Evolutionary conservation across 2,888 invertebrate genomes (phyloP).

Genomic region (Chironomus tentans): DNA sequence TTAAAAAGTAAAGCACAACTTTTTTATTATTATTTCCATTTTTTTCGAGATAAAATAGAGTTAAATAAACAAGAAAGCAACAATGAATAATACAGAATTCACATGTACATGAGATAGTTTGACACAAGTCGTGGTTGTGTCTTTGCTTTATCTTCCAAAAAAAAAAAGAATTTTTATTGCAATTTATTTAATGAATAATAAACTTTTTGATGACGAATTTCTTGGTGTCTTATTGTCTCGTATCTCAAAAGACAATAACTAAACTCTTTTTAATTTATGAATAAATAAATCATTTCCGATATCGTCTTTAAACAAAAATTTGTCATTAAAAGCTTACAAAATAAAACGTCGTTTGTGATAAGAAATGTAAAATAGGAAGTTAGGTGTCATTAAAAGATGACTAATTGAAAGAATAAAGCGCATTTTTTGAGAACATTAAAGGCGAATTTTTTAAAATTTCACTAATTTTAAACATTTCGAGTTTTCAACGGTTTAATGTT

Average conservation of each 20-base stretch:
- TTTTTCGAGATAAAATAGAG: background rate
- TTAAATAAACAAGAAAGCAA: background rate
- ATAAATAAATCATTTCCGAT: background rate
- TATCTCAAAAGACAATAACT: too few relatives aligned
- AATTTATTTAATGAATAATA: constrained; percentile 1
- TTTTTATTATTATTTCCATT: background rate
- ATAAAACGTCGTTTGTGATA: background rate
- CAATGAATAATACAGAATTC: background rate
- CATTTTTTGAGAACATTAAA: too few relatives aligned
- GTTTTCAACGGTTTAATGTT: too few relatives aligned
- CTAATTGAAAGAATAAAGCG: too few relatives aligned
- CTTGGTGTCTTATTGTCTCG: too few relatives aligned
- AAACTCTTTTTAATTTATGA: background rate
- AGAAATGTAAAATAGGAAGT: background rate
- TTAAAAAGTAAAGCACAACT: background rate
- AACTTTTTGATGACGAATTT: too few relatives aligned
- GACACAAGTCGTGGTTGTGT: background rate
- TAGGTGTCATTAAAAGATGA: too few relatives aligned
- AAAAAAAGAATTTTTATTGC: background rate
- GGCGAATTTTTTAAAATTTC: too few relatives aligned
- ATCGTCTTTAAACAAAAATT: background rate
- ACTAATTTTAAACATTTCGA: too few relatives aligned
- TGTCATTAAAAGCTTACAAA: background rate
- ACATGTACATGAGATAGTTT: background rate
- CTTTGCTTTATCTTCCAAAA: background rate